These are phyloP conservation scores for Amphipoea oculea DNA, from an alignment of 2,888 invertebrate species.

Conservation along the genomic window DNA sequence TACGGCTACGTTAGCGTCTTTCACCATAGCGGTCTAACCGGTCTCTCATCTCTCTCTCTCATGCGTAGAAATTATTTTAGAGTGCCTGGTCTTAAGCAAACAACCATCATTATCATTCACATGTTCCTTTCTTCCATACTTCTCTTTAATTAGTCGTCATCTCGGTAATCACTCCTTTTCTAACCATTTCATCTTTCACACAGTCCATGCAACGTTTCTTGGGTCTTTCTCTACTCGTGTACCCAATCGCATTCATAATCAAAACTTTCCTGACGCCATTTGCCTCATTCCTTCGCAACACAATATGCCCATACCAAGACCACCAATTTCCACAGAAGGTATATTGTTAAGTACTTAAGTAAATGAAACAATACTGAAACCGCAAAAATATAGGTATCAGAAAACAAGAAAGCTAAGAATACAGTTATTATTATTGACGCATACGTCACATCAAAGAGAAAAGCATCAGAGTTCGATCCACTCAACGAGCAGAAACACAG, in stretches of 20 bases:
- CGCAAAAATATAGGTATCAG: background rate
- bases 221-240: background rate
- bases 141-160: background rate
- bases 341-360: background rate
- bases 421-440: conserved; percentile 38
- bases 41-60: no score
- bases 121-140: background rate
- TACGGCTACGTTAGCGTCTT: no score
- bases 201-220: background rate
- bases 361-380: background rate
- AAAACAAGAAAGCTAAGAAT: conserved; percentile 5
- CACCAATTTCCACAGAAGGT: background rate
- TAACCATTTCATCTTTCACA: background rate
- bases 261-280: no score
- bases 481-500: conserved; percentile 80
- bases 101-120: background rate
- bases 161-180: background rate
- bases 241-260: background rate
- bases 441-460: conserved; percentile 45
- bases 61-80: no score
- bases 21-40: no score
- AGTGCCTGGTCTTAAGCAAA: no score
- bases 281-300: background rate
- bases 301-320: background rate
- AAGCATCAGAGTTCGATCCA: conserved; percentile 72